phyloP scores from a whole-genome alignment of 2,888 invertebrate species.

The Sesia bembeciformis region DNA sequence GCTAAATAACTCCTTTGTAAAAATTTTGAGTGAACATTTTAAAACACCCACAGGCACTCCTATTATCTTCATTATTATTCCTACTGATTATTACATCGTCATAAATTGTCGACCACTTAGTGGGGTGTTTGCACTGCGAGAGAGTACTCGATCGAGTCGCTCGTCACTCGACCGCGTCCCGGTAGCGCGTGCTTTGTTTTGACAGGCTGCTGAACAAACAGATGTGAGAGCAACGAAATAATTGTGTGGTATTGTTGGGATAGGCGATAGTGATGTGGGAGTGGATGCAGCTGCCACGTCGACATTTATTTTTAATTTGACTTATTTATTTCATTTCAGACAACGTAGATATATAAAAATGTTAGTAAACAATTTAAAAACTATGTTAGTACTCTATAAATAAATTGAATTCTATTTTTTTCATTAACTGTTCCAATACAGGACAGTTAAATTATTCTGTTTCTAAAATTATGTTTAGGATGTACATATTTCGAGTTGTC shows the following conservation, averaged over 20 bases:
- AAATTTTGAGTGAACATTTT: no score
- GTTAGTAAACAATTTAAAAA: no score
- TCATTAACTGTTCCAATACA: no score
- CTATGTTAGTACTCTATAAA: no score
- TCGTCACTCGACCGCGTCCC: constrained; percentile 34
- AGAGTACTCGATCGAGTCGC: constrained; percentile 39
- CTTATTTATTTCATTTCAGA: background rate
- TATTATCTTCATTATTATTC: background rate
- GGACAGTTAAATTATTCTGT: no score
- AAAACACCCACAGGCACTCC: no score
- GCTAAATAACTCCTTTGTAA: no score
- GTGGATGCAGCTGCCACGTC: background rate
- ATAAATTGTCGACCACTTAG: constrained; percentile 25
- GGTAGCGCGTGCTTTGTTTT: constrained; percentile 51
- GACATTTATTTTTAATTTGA: background rate
- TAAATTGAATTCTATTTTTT: no score
- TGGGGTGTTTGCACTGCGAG: constrained; percentile 37
- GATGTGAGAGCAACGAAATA: constrained; percentile 20
- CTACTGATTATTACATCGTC: constrained; percentile 20
- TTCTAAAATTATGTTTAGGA: no score
- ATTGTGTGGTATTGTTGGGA: constrained; percentile 27
- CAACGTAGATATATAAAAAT: no score
- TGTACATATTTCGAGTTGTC: no score
- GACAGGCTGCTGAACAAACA: constrained; percentile 55
- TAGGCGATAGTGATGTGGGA: constrained; percentile 20